Evolutionary conservation across 2,113 vertebrate genomes (phyloP).

Genomic region (Pseudois nayaur): DNA sequence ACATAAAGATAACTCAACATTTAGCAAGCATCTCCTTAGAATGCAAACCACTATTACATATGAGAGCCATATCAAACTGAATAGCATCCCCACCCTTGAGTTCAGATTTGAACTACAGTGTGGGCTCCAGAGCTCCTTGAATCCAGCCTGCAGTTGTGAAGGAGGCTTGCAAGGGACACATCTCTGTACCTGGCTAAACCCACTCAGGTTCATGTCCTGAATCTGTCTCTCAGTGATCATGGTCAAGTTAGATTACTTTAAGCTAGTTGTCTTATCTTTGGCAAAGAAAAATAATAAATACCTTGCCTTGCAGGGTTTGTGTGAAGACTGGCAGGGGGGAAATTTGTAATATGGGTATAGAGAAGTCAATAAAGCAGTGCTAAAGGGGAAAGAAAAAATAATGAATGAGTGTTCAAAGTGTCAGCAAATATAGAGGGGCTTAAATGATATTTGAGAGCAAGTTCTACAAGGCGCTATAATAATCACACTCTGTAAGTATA

Average conservation of each 20-base stretch:
- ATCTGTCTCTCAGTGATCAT: not conserved
- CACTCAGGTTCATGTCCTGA: not conserved
- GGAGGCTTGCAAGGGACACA: rapidly evolving
- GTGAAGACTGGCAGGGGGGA: not conserved
- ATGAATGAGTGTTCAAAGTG: not conserved
- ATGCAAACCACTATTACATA: not conserved
- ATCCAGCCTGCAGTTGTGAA: not conserved
- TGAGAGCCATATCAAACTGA: rapidly evolving
- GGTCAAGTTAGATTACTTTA: not conserved
- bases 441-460: not conserved
- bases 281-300: not conserved
- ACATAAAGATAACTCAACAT: not conserved
- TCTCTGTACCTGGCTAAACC: not conserved
- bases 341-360: not conserved
- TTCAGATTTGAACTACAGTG: not conserved
- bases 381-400: not conserved
- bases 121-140: rapidly evolving
- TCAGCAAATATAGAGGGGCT: not conserved
- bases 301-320: not conserved
- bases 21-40: not conserved
- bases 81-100: not conserved
- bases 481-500: not conserved
- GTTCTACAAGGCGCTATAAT: not conserved
- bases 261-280: not conserved
- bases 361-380: not conserved